Evolutionary conservation across 2,113 vertebrate genomes (phyloP), one percentile per base, ranked within the genome.

Genomic region (Bubo scandiacus): DNA sequence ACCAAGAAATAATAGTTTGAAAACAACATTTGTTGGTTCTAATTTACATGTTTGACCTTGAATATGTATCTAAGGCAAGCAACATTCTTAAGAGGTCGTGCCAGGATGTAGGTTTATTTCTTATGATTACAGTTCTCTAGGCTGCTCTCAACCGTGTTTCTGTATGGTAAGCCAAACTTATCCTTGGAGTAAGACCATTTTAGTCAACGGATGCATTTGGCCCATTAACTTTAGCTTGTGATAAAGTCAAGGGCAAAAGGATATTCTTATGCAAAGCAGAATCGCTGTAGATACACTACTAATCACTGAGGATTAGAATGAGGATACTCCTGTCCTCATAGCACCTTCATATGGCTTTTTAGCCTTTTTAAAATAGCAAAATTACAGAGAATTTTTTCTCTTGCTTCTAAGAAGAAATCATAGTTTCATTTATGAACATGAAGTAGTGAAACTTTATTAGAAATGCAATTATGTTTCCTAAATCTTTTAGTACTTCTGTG

Each of bases 241-340:
- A 94, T 94, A 96, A 97, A 97, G 91, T 97, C 90, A 97, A 97
- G 89, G 88, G 52, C 79, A 97, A 95, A 97, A 97, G 74, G 43
- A 96, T 93, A 94, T 84, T 95, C 70, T 96, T 90, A 96, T 81
- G 75, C 73, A 97, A 96, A 97, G 88, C 71, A 94, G 62, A 95
- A 95, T 94, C 88, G 66, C 27, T 92, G 83, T 83, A 97, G 72
- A 83, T 95, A 75, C 2, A 26, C 81, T 65, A 81, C 91, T 94
- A 97, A 97, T 96, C 88, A 82, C 87, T 57, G 34, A 90, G 67
- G 81, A 97, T 96, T 97, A 97, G 92, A 93, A 89, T 71, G 80
- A 95, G 61, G 86, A 51, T 92, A 87, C 87, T 62, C 85, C 20
- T 82, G 61, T 93, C 82, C 93, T 93, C 81, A 79, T 51, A 94